Evolutionary conservation across 2,797 vertebrate genomes (phyloP).

Genomic region (Dermochelys coriacea): DNA sequence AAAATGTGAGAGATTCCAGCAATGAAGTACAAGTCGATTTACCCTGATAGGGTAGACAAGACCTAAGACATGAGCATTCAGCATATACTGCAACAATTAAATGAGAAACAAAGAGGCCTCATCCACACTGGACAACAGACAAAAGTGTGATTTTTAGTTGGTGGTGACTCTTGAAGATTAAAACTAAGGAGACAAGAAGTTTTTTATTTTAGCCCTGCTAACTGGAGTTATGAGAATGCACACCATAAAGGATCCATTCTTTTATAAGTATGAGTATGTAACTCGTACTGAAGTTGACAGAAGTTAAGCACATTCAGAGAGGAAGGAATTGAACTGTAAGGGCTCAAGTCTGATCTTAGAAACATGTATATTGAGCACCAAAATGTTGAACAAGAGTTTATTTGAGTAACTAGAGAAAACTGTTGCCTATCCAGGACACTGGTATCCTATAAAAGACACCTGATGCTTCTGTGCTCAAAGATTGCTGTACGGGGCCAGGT

Average conservation of each 20-base stretch:
- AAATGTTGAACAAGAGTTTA: not conserved
- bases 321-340: not conserved
- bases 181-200: not conserved
- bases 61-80: not conserved
- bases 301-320: constrained; percentile 2
- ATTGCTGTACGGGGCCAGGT: not conserved
- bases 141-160: not conserved
- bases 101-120: not conserved
- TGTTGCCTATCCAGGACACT: not conserved
- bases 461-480: not conserved
- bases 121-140: not conserved
- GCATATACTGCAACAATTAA: not conserved
- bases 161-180: not conserved
- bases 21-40: not conserved
- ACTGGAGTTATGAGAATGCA: not conserved
- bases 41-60: too few relatives aligned
- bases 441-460: not conserved
- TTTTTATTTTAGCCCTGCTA: accelerated
- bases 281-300: not conserved
- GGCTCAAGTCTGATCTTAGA: constrained; percentile 33
- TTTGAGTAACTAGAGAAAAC: constrained; percentile 20
- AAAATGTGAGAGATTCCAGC: not conserved
- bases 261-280: not conserved
- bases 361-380: not conserved
- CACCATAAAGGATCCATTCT: not conserved